Base-by-base conservation (phyloP, 2,888 invertebrate species). In the Miltochrista miniata region DNA sequence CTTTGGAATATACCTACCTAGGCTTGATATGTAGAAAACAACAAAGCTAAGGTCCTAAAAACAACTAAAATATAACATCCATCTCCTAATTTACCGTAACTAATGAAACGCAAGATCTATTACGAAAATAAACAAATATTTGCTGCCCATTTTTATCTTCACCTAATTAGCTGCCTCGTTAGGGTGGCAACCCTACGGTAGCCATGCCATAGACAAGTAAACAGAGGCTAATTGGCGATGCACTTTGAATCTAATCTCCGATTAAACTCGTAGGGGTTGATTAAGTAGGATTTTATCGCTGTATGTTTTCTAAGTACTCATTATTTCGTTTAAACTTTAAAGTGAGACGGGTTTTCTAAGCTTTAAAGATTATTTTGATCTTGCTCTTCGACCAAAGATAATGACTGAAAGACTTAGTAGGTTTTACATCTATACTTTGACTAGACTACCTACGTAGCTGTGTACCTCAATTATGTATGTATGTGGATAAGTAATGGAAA, bases 151-250 rank as follows among this genome's bases (percentile, higher is more conserved):
- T 54, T 51, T 48, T 29, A 43, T 45, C 39, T 36, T 29, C 39
- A 46, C 39, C 54, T 70, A 70, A 70, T 72, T 69, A 65, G 64
- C 41, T 47, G 37, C 45, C 64, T 66, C 61, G 63, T 66, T 67
- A 71, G 65, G 68, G 59, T 24, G 49, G 48, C 48, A 45, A n/a
- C 57, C 49, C 63, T 49, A 51, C n/a, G n/a, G 38, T 15, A 11
- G 35, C 57, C 59, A 62, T 56, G 35, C 57, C 59, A 62, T 56
- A 65, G 68, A 72, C 59, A 70, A 61, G 65, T 57, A 70, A 61
- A 65, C 59, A 58, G 63, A 54, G 48, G 54, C 57, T 74, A 75
- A 75, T 75, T 74, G 75, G 65, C 58, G 59, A 61, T 66, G 70
- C 64, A 63, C 66, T 71, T 64, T 71, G 54, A 58, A 70, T 72